A percentile compares a stretch with the other conserved stretches of the same genome.
Evolutionary conservation across 2,797 vertebrate species (phyloP).

Genomic region (Podarcis lilfordi): DNA sequence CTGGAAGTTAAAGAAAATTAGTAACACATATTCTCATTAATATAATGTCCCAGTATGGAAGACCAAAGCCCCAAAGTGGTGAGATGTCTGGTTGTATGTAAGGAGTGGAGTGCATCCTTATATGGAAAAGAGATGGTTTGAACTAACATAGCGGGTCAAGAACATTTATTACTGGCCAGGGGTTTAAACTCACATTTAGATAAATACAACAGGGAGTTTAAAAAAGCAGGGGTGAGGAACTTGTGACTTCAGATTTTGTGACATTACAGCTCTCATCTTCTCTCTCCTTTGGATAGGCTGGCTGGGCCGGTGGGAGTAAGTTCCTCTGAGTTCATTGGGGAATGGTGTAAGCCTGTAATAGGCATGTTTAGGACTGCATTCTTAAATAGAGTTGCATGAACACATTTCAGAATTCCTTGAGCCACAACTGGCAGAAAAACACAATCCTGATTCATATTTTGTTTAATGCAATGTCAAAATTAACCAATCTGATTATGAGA

Average conservation of each 20-base stretch:
- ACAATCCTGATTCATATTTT: not conserved
- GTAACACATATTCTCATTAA: not conserved
- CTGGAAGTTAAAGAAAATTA: not conserved
- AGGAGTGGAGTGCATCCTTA: not conserved
- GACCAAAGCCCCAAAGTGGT: not conserved
- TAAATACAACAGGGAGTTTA: not conserved
- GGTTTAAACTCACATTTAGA: not conserved
- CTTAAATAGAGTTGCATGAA: not conserved
- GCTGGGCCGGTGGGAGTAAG: too few species aligned
- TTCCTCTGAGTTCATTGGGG: too few species aligned
- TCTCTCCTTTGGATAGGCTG: too few species aligned
- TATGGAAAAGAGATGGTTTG: not conserved
- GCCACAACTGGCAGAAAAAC: not conserved
- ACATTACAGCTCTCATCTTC: too few species aligned
- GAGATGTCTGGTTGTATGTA: not conserved
- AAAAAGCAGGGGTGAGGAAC: not conserved
- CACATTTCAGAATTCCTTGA: not conserved
- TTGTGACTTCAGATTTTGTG: too few species aligned
- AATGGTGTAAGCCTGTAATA: too few species aligned
- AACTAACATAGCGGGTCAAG: not conserved
- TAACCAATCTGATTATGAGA: not conserved
- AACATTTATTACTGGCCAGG: not conserved
- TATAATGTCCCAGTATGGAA: not conserved
- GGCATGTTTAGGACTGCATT: not conserved
- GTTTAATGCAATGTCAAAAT: not conserved